Conservation (phyloP, 2,888 invertebrate species). For the Euclidia mi region DNA sequence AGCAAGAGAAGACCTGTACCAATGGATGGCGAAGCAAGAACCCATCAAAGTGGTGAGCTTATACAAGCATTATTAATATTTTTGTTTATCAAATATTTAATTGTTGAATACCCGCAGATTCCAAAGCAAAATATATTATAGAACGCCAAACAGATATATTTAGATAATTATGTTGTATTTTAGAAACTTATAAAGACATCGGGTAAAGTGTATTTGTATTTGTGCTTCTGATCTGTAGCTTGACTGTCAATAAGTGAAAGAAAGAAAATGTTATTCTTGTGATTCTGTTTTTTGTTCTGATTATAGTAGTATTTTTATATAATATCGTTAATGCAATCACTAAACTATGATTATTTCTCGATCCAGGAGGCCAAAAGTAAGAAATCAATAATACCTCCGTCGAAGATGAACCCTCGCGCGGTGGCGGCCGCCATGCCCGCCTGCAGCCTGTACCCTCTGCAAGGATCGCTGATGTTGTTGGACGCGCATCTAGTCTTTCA, state of each 20-base stretch:
- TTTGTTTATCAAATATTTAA: too few relatives aligned
- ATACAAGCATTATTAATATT: too few relatives aligned
- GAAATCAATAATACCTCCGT: conserved; percentile 86
- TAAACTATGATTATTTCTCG: conserved; percentile 3
- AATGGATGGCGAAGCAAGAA: conserved; percentile 99
- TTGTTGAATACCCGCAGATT: too few relatives aligned
- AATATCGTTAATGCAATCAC: not conserved
- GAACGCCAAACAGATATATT: too few relatives aligned
- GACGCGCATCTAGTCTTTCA: conserved; percentile 98
- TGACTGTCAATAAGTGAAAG: too few relatives aligned
- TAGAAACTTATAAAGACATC: too few relatives aligned
- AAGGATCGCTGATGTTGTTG: conserved; percentile 95
- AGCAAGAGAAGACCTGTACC: conserved; percentile 96
- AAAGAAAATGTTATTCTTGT: too few relatives aligned
- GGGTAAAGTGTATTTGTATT: too few relatives aligned
- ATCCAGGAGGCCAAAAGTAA: conserved; percentile 82
- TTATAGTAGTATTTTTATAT: not conserved
- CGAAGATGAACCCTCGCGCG: conserved; percentile 81
- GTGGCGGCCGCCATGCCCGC: conserved; percentile 87
- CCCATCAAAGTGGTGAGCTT: conserved; percentile 86
- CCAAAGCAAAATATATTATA: too few relatives aligned
- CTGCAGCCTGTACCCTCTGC: conserved; percentile 93
- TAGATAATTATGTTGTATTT: too few relatives aligned
- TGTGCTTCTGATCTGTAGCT: too few relatives aligned
- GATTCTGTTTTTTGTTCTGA: too few relatives aligned